These are phyloP conservation scores for Gymnothorax reevesii DNA, from an alignment of 2,797 vertebrate genomes.

Conservation along the genomic window DNA sequence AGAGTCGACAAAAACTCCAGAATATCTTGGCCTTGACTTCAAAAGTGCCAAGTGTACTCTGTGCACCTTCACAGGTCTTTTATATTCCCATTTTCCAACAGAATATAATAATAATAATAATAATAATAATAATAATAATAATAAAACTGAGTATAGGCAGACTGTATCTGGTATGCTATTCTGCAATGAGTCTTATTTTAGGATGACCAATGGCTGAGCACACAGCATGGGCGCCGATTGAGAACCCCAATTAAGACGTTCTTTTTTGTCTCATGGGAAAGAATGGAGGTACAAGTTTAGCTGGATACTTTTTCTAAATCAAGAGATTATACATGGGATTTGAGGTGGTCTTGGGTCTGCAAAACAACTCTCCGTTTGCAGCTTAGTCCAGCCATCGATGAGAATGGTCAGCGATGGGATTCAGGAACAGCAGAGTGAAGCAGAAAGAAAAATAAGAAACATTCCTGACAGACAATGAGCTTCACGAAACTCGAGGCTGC, in stretches of 20 bases:
- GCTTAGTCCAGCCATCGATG: background rate
- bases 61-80: conserved; percentile 55
- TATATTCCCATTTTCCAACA: conserved; percentile 52
- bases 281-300: background rate
- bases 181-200: conserved; percentile 13
- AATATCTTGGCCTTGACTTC: conserved; percentile 67
- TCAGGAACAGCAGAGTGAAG: background rate
- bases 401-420: background rate
- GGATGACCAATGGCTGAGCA: conserved; percentile 19
- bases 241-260: background rate
- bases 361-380: background rate
- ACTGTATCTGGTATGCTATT: conserved; percentile 36
- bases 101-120: conserved; percentile 48
- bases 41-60: conserved; percentile 55
- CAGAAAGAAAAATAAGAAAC: background rate
- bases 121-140: conserved; percentile 45
- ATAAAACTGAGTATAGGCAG: conserved; percentile 37
- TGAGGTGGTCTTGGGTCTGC: background rate
- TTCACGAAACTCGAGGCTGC: background rate
- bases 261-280: conserved; percentile 10
- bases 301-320: background rate
- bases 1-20: conserved; percentile 69
- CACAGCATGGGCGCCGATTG: conserved; percentile 7
- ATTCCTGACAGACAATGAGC: background rate
- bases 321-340: background rate